A percentile compares a stretch with the other conserved stretches of the same genome.
phyloP scores from a whole-genome alignment of 2,888 invertebrate species.

The Clistopyga incitator region DNA sequence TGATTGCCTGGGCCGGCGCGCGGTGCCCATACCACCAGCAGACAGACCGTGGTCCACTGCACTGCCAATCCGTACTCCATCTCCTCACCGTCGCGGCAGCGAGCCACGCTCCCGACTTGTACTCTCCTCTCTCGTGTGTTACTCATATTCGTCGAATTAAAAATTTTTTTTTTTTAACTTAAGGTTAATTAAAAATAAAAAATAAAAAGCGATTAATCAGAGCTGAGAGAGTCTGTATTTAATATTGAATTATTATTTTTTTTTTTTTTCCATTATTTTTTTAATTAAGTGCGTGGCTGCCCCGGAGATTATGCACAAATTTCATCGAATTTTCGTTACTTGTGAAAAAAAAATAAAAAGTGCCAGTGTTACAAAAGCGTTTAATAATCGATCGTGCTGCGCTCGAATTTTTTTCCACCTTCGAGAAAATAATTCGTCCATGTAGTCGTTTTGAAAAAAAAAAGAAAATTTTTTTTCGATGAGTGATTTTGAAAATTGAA shows the following conservation, averaged over 20 bases:
- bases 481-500: background rate
- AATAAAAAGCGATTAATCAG: background rate
- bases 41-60: slow-evolving; percentile 77
- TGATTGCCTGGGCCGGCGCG: slow-evolving; percentile 64
- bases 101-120: slow-evolving; percentile 51
- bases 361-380: slow-evolving; percentile 18
- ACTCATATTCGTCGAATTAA: slow-evolving; percentile 14
- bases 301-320: background rate
- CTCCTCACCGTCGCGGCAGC: slow-evolving; percentile 72
- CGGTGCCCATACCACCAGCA: slow-evolving; percentile 61
- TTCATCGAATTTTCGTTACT: background rate
- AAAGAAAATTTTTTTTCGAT: background rate
- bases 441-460: background rate
- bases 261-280: background rate
- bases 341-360: slow-evolving; percentile 15
- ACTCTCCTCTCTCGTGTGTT: slow-evolving; percentile 43
- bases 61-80: slow-evolving; percentile 77
- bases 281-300: background rate
- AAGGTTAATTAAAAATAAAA: background rate
- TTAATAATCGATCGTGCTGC: background rate
- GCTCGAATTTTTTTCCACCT: background rate
- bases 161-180: background rate
- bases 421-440: background rate
- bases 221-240: background rate
- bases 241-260: background rate